Base-by-base conservation (phyloP, 2,797 vertebrate species). In the Tapirus indicus region DNA sequence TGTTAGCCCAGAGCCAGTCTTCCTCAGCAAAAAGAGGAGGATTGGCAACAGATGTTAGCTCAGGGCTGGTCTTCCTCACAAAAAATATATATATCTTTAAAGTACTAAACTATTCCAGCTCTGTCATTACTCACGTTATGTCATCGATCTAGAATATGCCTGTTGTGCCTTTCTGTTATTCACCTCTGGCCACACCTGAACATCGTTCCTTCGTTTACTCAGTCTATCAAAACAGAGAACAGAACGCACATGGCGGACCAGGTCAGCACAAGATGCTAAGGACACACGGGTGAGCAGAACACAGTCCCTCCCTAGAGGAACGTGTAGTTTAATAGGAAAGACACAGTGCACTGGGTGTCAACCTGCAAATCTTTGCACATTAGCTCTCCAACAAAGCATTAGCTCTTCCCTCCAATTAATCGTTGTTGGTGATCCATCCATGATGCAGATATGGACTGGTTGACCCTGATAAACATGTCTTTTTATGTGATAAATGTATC, bases 211-310 rank as follows among this genome's bases (percentile, higher is more conserved):
- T 54, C 38, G 25, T 84, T 83, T 58, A n/a, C 56, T 56, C 12
- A 13, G 17, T 80, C 47, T 66, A 58, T 71, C 16, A 74, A 92
- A 92, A 58, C 32, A 92, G 23, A 92, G 74, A 58, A n/a, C 20
- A 84, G 74, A 87, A 54, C 14, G 11, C n/a, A 41, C 13, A 17
- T 20, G 32, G 32, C 18, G 17, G 69, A 44, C 38, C 49, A 64
- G 1, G 17, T 64, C 27, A 75, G 18, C 17, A 27, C 54, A 47
- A 21, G 58, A 29, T n/a, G 17, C 4, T 11, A 6, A 17, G 20
- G 49, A 68, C 32, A 27, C 29, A 38, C 27, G 23, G n/a, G 4
- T 12, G 16, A 84, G 27, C 7, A 68, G 69, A 18, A 18, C 6
- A 13, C 2, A 7, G 41, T 54, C 35, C 58, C 35, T 56, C 35